Evolutionary conservation across 2,113 vertebrate genomes (phyloP).

Genomic region (Amphiprion ocellaris): DNA sequence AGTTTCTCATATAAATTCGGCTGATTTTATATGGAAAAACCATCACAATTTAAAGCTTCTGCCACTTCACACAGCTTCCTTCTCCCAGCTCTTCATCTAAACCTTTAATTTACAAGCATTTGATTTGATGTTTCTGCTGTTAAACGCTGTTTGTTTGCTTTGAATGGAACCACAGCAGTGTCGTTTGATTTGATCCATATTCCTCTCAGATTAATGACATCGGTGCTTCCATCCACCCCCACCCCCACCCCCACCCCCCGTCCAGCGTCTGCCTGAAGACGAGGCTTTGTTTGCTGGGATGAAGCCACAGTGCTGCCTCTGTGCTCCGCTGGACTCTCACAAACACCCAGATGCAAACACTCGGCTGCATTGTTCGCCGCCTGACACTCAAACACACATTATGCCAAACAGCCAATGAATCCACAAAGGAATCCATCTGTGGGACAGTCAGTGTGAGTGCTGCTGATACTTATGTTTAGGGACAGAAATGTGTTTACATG

Average conservation of each 20-base stretch:
- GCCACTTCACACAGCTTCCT: too few relatives aligned
- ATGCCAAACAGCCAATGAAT: constrained; percentile 62
- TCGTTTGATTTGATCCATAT: too few relatives aligned
- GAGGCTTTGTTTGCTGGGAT: background rate
- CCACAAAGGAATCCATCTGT: constrained; percentile 64
- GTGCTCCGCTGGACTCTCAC: constrained; percentile 26
- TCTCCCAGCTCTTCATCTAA: too few relatives aligned
- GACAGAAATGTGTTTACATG: background rate
- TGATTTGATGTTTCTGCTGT: too few relatives aligned
- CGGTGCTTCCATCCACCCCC: background rate
- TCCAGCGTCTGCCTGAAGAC: background rate
- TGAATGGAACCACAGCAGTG: too few relatives aligned
- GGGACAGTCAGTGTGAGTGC: constrained; percentile 5
- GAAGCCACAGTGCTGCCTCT: constrained; percentile 39
- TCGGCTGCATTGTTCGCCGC: constrained; percentile 48
- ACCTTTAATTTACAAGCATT: too few relatives aligned
- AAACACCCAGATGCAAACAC: constrained; percentile 29
- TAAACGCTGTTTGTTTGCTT: too few relatives aligned
- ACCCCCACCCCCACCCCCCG: background rate
- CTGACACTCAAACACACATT: constrained; percentile 65
- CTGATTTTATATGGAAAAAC: too few relatives aligned
- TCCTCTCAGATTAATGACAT: background rate
- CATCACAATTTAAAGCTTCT: too few relatives aligned
- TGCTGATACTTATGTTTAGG: background rate
- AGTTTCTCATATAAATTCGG: too few relatives aligned